Percentiles rank a stretch among this genome's conserved stretches.
phyloP scores from a whole-genome alignment of 2,113 vertebrate species.

The Chlamydotis undulata region DNA sequence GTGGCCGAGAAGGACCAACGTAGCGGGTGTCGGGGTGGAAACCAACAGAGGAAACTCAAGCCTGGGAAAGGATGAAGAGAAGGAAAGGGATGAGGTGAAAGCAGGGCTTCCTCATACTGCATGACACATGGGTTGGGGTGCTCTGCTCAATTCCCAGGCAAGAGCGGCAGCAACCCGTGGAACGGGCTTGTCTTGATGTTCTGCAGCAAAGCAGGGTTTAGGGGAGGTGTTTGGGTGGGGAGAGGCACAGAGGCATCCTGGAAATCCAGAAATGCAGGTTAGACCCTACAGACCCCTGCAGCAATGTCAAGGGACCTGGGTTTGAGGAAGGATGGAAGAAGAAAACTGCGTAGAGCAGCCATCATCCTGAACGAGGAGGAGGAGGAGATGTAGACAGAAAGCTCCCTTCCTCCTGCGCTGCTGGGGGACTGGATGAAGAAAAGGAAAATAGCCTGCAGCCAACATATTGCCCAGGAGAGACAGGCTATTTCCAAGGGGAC shows the following conservation, averaged over 20 bases:
- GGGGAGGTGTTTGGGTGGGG: neutral
- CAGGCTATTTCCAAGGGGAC: neutral
- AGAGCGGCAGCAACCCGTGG: neutral
- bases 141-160: neutral
- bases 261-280: conserved; percentile 51
- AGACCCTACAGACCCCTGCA: neutral
- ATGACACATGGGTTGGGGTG: neutral
- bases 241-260: neutral
- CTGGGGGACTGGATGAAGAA: neutral
- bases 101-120: neutral
- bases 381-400: neutral
- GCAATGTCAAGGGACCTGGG: neutral
- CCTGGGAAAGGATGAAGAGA: neutral
- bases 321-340: neutral
- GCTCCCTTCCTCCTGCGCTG: neutral
- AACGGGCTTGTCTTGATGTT: conserved; percentile 41
- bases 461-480: rapidly evolving
- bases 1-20: neutral
- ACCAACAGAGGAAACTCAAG: neutral
- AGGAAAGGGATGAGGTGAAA: neutral
- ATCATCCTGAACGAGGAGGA: neutral
- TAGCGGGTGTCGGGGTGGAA: rapidly evolving
- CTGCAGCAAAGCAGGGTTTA: neutral
- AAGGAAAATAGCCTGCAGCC: neutral
- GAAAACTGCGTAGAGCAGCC: rapidly evolving